Evolutionary conservation across 1,140 invertebrate genomes (phyloP), one percentile per base, ranked within the genome.

Genomic region (Probaryconus sp.): DNA sequence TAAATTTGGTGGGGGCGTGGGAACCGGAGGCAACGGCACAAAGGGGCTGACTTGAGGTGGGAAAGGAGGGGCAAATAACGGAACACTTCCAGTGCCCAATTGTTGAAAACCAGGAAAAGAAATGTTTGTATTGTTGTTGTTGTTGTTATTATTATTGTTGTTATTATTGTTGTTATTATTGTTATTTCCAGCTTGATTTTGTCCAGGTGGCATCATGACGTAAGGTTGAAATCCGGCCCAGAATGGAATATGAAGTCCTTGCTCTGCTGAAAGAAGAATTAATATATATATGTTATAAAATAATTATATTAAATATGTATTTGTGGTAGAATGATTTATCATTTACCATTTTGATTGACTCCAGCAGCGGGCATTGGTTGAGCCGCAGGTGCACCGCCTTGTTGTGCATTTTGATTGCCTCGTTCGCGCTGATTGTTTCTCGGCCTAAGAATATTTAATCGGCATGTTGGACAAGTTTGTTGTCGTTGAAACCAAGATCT

Each of bases 401-500:
- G 88, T 47, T 60, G 69, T 2, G 13, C 35, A 18, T 72, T 72
- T 13, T 65, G 69, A 35, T 65, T 72, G 1, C 14, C 60, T 26
- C 69, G 35, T 35, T 72, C 69, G 18, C 69, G 16, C 1, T 2
- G 74, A 76, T 60, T 80, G 78, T 78, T 79, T 82, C 67, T 76
- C 16, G 77, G 83, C 78, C 81, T 84, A 35, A 99, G 88, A 79
- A 99, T 97, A 88, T 99, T 98, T 37, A 99, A 91, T 11, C 98
- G 91, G 88, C 98, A 99, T 0, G 98, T 99, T 3, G 98, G 98
- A 88, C 98, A 99, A 0, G 98, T 99, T 89, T 99, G 98, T 86
- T 99, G 98, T 6, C 98, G 91, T 89, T 99, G 98, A 88, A 99
- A 99, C 98, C 98, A 99, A 2, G 97, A 97, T 5, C 98, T 92